phyloP scores from a whole-genome alignment of 1,140 invertebrate genomes.

The Micrasema longulum region DNA sequence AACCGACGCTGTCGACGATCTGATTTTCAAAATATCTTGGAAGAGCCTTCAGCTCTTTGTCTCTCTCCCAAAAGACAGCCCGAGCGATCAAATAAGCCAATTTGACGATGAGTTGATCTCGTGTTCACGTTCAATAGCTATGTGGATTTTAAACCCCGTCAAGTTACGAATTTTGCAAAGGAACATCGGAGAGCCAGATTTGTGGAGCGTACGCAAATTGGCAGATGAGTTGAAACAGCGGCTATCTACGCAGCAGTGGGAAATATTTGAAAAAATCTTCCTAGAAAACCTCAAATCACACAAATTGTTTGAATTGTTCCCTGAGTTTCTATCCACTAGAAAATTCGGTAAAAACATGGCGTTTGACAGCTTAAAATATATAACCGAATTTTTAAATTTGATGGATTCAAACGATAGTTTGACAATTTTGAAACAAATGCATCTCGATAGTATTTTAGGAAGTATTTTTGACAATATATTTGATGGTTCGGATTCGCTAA shows the following conservation, averaged over 20 bases:
- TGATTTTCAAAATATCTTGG: constrained; percentile 16
- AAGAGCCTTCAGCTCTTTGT: constrained; percentile 10
- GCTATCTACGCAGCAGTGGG: background rate
- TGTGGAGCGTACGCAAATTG: background rate
- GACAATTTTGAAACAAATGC: background rate
- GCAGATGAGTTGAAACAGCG: background rate
- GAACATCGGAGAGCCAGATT: background rate
- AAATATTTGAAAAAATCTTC: constrained; percentile 7
- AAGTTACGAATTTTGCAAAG: constrained; percentile 6
- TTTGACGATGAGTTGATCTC: constrained; percentile 1
- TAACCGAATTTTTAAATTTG: constrained; percentile 1
- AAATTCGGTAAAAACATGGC: no score
- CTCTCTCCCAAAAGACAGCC: background rate
- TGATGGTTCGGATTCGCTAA: background rate
- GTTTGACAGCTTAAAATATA: background rate
- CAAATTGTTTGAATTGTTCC: background rate
- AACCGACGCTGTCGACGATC: constrained; percentile 18
- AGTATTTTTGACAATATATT: constrained; percentile 13
- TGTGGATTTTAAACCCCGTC: background rate
- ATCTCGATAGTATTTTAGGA: background rate
- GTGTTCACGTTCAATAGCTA: background rate
- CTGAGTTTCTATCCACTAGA: background rate
- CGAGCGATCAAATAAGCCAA: background rate
- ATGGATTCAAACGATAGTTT: background rate
- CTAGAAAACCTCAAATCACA: background rate